Percentiles rank a stretch among this genome's conserved stretches.
Evolutionary conservation across 2,888 invertebrate species (phyloP).

Genomic region (Ernsta delagoae): DNA sequence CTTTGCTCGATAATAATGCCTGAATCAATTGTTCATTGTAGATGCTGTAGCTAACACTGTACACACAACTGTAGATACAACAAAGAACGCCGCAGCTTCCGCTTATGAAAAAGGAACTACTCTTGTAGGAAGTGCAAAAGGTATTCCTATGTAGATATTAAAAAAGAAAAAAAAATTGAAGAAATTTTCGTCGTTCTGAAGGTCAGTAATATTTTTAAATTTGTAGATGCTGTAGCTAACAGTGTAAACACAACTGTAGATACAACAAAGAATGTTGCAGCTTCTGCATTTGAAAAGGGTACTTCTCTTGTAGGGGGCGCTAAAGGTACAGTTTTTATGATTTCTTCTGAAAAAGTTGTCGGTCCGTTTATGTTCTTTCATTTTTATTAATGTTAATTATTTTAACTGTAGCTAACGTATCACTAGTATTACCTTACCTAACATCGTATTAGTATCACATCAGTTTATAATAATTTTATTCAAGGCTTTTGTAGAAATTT

Average conservation of each 20-base stretch:
- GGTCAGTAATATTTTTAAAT: too few relatives aligned
- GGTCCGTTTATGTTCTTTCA: neutral
- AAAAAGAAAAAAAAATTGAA: too few relatives aligned
- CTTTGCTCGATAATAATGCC: too few relatives aligned
- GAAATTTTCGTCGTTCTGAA: too few relatives aligned
- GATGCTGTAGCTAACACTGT: conserved; percentile 53
- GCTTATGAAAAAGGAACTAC: conserved; percentile 57
- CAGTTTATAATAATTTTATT: too few relatives aligned
- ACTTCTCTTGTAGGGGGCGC: conserved; percentile 53
- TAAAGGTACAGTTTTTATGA: conserved; percentile 50
- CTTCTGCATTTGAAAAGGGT: conserved; percentile 55
- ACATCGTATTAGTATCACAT: too few relatives aligned
- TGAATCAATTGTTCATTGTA: neutral
- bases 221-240: conserved; percentile 47
- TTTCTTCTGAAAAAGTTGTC: too few relatives aligned
- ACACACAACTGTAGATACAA: conserved; percentile 53
- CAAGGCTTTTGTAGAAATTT: too few relatives aligned
- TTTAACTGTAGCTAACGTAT: too few relatives aligned
- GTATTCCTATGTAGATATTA: conserved; percentile 35
- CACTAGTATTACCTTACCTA: too few relatives aligned
- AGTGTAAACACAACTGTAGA: conserved; percentile 57
- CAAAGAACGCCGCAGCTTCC: conserved; percentile 47
- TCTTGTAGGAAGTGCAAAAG: conserved; percentile 50
- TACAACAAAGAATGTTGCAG: conserved; percentile 48
- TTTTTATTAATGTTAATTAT: too few relatives aligned